Evolutionary conservation across 2,888 invertebrate genomes (phyloP), one percentile per base, ranked within the genome.

Genomic region (Halocaridina rubra): DNA sequence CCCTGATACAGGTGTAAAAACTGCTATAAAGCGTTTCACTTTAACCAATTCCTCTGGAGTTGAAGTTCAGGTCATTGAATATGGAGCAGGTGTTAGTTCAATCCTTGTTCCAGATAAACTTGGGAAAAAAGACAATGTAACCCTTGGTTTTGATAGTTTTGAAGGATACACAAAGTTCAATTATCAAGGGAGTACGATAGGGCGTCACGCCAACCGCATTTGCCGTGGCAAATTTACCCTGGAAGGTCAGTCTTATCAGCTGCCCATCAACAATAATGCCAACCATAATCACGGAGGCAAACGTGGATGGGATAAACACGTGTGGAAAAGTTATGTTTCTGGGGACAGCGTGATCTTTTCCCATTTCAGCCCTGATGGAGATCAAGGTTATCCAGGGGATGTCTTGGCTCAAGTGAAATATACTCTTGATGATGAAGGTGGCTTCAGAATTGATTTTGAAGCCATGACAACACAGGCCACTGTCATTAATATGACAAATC

Each of bases 321-420:
- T 94, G 88, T 96, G 96, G 96, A 92, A 93, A 22, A 92, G 94
- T 2, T 91, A 92, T 88, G 92, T 94, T 0, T 91, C 91, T 53
- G 94, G 93, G 0, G 92, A 92, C 72, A 93, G 93, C 88, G 94
- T 97, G 0, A 92, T 93, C 0, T 93, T 98, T 92, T 94, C 93
- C 59, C 94, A 96, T 89, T 91, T 94, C 0, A 97, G 96, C 72
- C 93, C 93, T 4, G 95, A 96, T 89, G 94, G 94, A 13, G 95
- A 96, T 89, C 96, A 98, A 91, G 97, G 97, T 0, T 98, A 95
- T 91, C 98, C 98, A 0, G 98, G 98, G 0, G 93, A 94, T 64
- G 92, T 98, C 10, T 92, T 94, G 89, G 94, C 94, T 0, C 94
- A 94, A 81, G 88, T 88, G 24, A 79, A 46, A n/a, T 88, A 88